Base-by-base conservation (phyloP, 2,797 vertebrate genomes). In the Onychomys torridus region DNA sequence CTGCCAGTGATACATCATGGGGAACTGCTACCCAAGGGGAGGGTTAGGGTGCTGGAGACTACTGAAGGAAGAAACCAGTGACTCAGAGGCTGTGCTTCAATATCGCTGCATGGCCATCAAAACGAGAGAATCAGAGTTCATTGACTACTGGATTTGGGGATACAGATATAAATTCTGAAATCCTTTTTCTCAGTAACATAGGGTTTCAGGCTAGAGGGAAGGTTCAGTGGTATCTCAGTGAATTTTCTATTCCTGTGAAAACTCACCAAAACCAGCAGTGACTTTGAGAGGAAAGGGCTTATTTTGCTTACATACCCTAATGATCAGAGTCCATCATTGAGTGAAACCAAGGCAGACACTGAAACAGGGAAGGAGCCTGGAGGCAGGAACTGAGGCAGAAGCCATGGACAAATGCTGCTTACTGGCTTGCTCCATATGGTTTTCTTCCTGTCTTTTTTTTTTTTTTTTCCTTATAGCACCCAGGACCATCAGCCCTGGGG, bases 141-240 rank as follows among this genome's bases (percentile, higher is more conserved):
- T 3, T 75, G 71, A 40, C 65, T 83, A 8, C 87, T 52, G 84
- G 79, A 86, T 61, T 94, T 92, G 61, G 19, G 78, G 94, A 79
- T 93, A 85, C 89, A 94, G 17, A 83, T 52, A n/a, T 29, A 69
- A 59, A 78, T 83, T 94, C 37, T 95, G 49, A 87, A 89, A 91
- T 49, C 34, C 78, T 78, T 21, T 86, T 85, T 13, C 40, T 96
- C 0, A 43, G 37, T 43, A 77, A 90, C 49, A 78, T 14, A 57
- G 84, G 37, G 52, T 71, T 81, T 57, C 7, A 55, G 65, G 7
- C 23, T 27, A 21, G 46, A 10, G 23, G 65, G 34, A 29, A 52
- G 21, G 21, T 55, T 55, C 23, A 12, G 49, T 55, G 65, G 34
- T 49, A 23, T 85, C 29, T 61, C 11, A 34, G 17, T 8, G 40